Evolutionary conservation across 2,888 invertebrate species (phyloP).

Genomic region (Trissolcus japonicus): DNA sequence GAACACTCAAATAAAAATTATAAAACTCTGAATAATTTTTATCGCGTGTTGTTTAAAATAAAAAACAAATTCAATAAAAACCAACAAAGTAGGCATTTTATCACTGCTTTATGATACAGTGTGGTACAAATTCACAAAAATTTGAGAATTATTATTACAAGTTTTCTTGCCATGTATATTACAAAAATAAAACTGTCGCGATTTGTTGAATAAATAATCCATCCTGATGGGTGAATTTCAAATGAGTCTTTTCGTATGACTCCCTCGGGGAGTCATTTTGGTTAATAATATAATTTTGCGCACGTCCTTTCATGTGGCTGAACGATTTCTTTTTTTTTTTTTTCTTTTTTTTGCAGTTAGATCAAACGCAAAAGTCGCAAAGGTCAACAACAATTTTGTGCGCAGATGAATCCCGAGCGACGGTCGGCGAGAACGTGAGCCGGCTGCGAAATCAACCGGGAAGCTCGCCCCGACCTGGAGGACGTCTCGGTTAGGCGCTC

Average conservation of each 20-base stretch:
- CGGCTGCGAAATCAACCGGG: conserved; percentile 18
- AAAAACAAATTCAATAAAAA: too few species aligned
- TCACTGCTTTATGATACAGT: too few species aligned
- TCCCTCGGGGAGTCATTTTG: conserved; percentile 18
- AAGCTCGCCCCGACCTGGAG: conserved; percentile 18
- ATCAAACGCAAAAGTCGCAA: conserved; percentile 45
- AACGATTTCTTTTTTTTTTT: not conserved
- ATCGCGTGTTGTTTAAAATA: too few species aligned
- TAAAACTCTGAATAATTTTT: too few species aligned
- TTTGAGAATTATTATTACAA: too few species aligned
- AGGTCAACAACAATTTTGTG: conserved; percentile 47
- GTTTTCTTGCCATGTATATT: too few species aligned
- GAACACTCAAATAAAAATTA: too few species aligned
- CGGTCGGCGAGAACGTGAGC: conserved; percentile 30
- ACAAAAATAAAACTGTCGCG: not conserved
- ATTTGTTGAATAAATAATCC: too few species aligned
- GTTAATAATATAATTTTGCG: conserved; percentile 16
- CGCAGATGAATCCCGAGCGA: conserved; percentile 35
- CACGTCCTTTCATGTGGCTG: conserved; percentile 22
- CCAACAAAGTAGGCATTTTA: too few species aligned
- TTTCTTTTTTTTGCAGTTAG: conserved; percentile 31
- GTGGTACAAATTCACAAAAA: too few species aligned
- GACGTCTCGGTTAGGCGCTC: conserved; percentile 18
- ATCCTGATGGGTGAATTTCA: too few species aligned
- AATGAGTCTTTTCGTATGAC: too few species aligned